Conservation (phyloP, 1,140 invertebrate genomes). For the Cecropterus lyciades region DNA sequence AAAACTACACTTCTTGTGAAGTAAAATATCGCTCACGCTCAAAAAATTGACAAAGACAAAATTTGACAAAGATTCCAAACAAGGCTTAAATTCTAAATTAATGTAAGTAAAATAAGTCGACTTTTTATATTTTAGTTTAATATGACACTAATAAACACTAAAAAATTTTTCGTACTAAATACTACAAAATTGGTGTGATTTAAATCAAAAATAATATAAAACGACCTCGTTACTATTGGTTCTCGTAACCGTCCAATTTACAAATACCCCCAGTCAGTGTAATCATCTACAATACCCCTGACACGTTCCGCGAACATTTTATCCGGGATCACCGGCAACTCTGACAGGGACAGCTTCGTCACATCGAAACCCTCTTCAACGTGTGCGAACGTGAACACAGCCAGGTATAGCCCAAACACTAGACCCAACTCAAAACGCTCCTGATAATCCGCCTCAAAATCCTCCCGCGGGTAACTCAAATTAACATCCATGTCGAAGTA, state of each 20-base stretch:
- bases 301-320: conserved; percentile 38
- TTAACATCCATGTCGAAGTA: conserved; percentile 44
- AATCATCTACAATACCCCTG: conserved; percentile 48
- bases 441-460: conserved; percentile 46
- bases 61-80: no score
- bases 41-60: no score
- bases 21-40: no score
- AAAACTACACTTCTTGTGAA: no score
- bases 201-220: no score
- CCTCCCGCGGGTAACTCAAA: conserved; percentile 34
- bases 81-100: no score
- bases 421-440: conserved; percentile 46
- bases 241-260: conserved; percentile 34
- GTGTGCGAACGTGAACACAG: conserved; percentile 41
- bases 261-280: conserved; percentile 46
- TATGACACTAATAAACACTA: no score
- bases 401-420: conserved; percentile 27
- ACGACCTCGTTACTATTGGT: no score
- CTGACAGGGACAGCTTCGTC: conserved; percentile 30
- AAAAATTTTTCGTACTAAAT: no score
- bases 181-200: no score
- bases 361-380: conserved; percentile 43
- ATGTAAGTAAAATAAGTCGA: no score
- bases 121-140: no score
- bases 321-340: conserved; percentile 36